Evolutionary conservation across 2,888 invertebrate genomes (phyloP).

Genomic region (Colletes collaris): DNA sequence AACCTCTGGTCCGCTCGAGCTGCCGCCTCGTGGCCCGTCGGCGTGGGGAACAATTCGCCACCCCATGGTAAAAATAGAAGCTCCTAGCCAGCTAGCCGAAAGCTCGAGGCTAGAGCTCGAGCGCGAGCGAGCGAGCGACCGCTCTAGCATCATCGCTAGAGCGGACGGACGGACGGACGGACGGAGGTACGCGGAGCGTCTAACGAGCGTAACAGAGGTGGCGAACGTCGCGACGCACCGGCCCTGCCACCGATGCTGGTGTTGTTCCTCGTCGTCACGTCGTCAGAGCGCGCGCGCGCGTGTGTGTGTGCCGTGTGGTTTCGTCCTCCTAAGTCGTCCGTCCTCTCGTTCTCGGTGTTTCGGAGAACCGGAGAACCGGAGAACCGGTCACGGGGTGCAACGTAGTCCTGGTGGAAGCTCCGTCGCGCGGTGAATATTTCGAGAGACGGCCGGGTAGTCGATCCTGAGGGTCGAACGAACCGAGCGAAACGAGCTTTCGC

Average conservation of each 20-base stretch:
- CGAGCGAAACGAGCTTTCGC: conserved; percentile 31
- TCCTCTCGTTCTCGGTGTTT: not conserved
- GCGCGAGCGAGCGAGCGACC: conserved; percentile 48
- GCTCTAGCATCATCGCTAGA: conserved; percentile 64
- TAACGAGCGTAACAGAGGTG: not conserved
- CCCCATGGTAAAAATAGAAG: conserved; percentile 83
- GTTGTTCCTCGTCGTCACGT: conserved; percentile 20
- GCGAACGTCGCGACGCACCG: conserved; percentile 15
- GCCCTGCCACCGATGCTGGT: conserved; percentile 16
- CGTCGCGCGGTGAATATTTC: conserved; percentile 54
- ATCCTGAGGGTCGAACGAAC: not conserved
- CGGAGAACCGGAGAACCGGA: not conserved
- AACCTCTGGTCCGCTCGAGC: conserved; percentile 69
- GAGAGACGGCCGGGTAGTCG: conserved; percentile 33
- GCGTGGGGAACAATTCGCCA: conserved; percentile 80
- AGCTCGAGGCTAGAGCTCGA: conserved; percentile 66
- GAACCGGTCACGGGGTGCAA: not conserved
- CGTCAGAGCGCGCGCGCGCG: conserved; percentile 22
- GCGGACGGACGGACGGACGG: conserved; percentile 42
- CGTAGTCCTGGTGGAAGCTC: not conserved
- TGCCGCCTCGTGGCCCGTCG: conserved; percentile 70
- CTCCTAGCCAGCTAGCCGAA: conserved; percentile 78
- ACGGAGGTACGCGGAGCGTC: conserved; percentile 11
- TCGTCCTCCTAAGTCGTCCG: not conserved
- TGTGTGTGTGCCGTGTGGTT: conserved; percentile 12